phyloP scores from a whole-genome alignment of 1,140 invertebrate genomes.

The Calycopis cecrops region DNA sequence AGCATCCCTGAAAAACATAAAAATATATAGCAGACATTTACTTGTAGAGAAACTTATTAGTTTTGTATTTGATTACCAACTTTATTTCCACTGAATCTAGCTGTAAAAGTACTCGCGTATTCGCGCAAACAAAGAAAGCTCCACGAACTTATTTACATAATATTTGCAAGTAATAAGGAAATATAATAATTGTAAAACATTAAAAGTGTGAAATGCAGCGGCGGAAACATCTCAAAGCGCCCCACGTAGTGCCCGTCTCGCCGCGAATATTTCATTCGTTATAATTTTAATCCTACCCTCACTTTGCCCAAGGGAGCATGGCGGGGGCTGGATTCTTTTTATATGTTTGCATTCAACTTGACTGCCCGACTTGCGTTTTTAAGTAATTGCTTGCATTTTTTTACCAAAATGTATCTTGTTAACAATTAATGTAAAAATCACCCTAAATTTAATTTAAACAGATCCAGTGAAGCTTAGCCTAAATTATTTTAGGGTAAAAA shows the following conservation, averaged over 20 bases:
- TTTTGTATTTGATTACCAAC: too few species aligned
- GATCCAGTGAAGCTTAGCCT: too few species aligned
- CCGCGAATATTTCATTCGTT: slow-evolving; percentile 29
- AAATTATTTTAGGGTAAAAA: too few species aligned
- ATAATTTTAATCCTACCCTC: slow-evolving; percentile 41
- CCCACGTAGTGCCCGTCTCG: slow-evolving; percentile 18
- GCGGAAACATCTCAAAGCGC: slow-evolving; percentile 12
- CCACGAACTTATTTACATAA: not conserved
- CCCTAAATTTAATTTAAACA: too few species aligned
- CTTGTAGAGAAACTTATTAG: too few species aligned
- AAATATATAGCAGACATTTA: too few species aligned
- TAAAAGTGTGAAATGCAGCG: slow-evolving; percentile 17
- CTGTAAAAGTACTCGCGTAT: too few species aligned
- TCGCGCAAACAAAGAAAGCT: too few species aligned
- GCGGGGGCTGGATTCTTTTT: slow-evolving; percentile 24
- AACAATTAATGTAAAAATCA: not conserved
- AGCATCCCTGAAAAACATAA: too few species aligned
- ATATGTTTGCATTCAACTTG: slow-evolving; percentile 48
- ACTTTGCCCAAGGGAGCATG: slow-evolving; percentile 23
- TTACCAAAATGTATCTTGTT: slow-evolving; percentile 19
- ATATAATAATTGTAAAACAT: slow-evolving; percentile 8
- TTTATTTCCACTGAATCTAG: too few species aligned
- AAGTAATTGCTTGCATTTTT: slow-evolving; percentile 56
- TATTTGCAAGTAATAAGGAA: not conserved
- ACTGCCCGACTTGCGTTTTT: slow-evolving; percentile 43